A percentile compares a stretch with the other conserved stretches of the same genome.
phyloP scores from a whole-genome alignment of 2,888 invertebrate species.

The Eupithecia tripunctaria region DNA sequence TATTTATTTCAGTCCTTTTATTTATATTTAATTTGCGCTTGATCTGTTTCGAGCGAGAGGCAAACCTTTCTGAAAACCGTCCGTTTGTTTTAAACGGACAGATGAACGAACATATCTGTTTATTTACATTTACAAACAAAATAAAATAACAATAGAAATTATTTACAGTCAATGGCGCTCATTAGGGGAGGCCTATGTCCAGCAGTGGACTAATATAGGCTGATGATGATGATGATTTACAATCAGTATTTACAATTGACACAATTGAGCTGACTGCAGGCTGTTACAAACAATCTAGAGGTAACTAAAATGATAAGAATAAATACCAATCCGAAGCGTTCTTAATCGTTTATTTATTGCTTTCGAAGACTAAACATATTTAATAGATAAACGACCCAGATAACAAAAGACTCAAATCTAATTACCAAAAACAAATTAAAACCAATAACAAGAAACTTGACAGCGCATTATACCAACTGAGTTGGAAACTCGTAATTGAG shows the following conservation, averaged over 20 bases:
- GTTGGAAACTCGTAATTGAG: constrained; percentile 41
- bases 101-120: neutral
- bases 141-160: neutral
- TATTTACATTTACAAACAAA: neutral
- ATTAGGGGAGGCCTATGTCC: too few relatives aligned
- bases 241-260: neutral
- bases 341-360: neutral
- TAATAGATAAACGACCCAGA: neutral
- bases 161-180: too few relatives aligned
- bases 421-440: neutral
- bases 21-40: neutral
- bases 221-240: too few relatives aligned
- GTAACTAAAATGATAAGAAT: neutral
- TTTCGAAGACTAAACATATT: neutral
- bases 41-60: neutral
- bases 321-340: neutral
- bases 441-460: constrained; percentile 18
- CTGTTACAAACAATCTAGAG: neutral
- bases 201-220: too few relatives aligned
- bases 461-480: constrained; percentile 5
- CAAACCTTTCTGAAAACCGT: neutral
- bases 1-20: neutral
- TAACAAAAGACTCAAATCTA: neutral
- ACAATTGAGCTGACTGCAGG: neutral
- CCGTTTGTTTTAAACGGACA: neutral